Evolutionary conservation across 53 echinoderm and acorn worm species (phyloP).

Genomic region (Holothuria leucospilota): DNA sequence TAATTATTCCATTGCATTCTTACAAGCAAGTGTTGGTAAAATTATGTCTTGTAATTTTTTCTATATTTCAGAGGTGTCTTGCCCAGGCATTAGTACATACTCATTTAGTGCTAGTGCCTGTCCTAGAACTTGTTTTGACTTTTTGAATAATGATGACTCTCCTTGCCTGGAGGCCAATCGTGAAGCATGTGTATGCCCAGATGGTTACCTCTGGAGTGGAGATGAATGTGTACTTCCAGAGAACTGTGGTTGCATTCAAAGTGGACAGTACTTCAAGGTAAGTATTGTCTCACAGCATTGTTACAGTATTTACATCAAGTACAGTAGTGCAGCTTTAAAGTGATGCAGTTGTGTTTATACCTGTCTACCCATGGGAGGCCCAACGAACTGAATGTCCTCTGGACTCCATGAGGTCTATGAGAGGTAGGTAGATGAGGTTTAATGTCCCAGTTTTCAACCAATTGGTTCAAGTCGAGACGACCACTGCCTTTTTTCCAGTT

Average conservation of each 20-base stretch:
- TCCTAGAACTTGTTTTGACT: slow-evolving; percentile 16
- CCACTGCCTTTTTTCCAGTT: too few species aligned
- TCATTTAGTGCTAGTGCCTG: neutral
- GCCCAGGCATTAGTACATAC: slow-evolving; percentile 2
- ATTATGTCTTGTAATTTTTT: neutral
- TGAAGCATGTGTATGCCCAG: slow-evolving; percentile 19
- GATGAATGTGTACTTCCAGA: slow-evolving; percentile 16
- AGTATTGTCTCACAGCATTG: neutral
- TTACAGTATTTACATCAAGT: too few species aligned
- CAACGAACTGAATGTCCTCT: too few species aligned
- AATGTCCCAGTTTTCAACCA: too few species aligned
- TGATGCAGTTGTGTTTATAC: too few species aligned
- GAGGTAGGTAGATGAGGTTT: too few species aligned
- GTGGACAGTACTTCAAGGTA: slow-evolving; percentile 13
- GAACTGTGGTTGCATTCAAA: slow-evolving; percentile 1
- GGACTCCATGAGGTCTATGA: too few species aligned
- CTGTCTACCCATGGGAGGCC: too few species aligned
- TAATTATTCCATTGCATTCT: too few species aligned
- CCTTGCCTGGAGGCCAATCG: neutral
- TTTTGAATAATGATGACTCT: neutral
- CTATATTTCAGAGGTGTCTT: neutral
- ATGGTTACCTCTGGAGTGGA: slow-evolving; percentile 8
- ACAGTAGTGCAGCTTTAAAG: too few species aligned
- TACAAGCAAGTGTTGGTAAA: too few species aligned
- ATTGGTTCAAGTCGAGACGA: too few species aligned